Evolutionary conservation across 2,113 vertebrate genomes (phyloP), one percentile per base, ranked within the genome.

Genomic region (Syngnathus floridae): DNA sequence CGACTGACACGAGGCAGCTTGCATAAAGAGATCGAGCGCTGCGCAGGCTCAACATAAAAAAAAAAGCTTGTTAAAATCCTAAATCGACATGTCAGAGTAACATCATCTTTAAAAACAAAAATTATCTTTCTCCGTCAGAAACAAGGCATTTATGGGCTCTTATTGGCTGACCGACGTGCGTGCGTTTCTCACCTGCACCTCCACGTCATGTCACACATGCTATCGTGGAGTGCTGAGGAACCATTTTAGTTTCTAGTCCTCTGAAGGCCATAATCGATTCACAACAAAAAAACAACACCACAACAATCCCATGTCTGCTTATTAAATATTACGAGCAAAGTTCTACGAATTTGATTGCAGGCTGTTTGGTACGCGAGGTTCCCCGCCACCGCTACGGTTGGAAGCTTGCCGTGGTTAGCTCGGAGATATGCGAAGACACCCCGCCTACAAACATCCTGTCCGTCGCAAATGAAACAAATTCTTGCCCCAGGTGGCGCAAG

Each of bases 111-210:
- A 64, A 64, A 67, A 70, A 78, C 55, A 45, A 1, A 61, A 10
- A 69, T 59, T 35, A 43, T 69, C 67, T 78, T 70, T 67, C 71
- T 70, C 66, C 78, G 68, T 59, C 13, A 41, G 66, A 82, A 49
- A 68, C 79, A 87, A 84, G 74, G 79, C 74, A 82, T 69, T 76
- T 77, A 36, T 73, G 63, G 75, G 71, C 74, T 82, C 57, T 83
- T 65, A 75, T 78, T 80, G 76, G 79, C 66, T 75, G 73, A 62
- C 70, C 41, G 60, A 74, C 21, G 63, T 36, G 62, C 4, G 1
- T 7, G 16, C 35, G 41, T 26, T 48, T 70, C 38, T 67, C 65
- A 21, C 59, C 37, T 66, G 57, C 41, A 57, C 54, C 26, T 56
- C 19, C 19, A 45, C 43, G 16, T 52, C n/a, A n/a, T 54, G 51